Conservation (phyloP, 2,888 invertebrate genomes). For the Cryptus armator region DNA sequence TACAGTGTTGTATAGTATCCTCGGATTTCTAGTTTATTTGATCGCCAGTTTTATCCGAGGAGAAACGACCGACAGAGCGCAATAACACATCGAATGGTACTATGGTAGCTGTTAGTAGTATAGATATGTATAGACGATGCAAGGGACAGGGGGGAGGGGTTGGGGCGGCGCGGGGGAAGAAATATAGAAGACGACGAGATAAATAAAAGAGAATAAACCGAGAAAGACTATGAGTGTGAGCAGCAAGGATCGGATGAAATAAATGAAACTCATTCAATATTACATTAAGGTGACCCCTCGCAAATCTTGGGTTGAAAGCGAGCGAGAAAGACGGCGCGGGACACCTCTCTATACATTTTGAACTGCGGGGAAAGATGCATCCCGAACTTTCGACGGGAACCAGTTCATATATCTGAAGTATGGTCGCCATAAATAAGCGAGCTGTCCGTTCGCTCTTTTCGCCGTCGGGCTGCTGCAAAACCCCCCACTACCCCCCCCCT, state of each 20-base stretch:
- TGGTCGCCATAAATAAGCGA: slow-evolving; percentile 85
- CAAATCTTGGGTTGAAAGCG: slow-evolving; percentile 81
- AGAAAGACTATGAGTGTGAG: slow-evolving; percentile 54
- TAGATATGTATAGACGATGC: slow-evolving; percentile 5
- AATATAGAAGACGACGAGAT: slow-evolving; percentile 57
- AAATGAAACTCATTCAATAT: slow-evolving; percentile 81
- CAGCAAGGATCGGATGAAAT: slow-evolving; percentile 72
- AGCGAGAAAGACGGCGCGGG: slow-evolving; percentile 72
- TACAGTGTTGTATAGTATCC: background rate
- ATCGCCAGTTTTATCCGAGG: slow-evolving; percentile 53
- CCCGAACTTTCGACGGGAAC: slow-evolving; percentile 85
- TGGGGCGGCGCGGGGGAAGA: slow-evolving; percentile 22
- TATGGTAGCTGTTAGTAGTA: background rate
- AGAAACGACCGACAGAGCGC: slow-evolving; percentile 55
- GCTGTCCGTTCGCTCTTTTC: slow-evolving; percentile 84
- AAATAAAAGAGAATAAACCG: slow-evolving; percentile 54
- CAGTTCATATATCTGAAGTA: slow-evolving; percentile 85
- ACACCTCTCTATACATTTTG: slow-evolving; percentile 83
- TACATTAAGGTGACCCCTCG: slow-evolving; percentile 81
- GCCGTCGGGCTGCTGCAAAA: slow-evolving; percentile 76
- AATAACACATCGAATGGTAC: slow-evolving; percentile 43
- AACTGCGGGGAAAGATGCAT: slow-evolving; percentile 83
- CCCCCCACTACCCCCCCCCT: slow-evolving; percentile 69
- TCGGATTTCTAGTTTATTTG: slow-evolving; percentile 60
- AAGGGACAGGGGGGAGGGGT: background rate